These are phyloP conservation scores for Sinonovacula constricta DNA, from an alignment of 1,140 invertebrate genomes.

Conservation along the genomic window DNA sequence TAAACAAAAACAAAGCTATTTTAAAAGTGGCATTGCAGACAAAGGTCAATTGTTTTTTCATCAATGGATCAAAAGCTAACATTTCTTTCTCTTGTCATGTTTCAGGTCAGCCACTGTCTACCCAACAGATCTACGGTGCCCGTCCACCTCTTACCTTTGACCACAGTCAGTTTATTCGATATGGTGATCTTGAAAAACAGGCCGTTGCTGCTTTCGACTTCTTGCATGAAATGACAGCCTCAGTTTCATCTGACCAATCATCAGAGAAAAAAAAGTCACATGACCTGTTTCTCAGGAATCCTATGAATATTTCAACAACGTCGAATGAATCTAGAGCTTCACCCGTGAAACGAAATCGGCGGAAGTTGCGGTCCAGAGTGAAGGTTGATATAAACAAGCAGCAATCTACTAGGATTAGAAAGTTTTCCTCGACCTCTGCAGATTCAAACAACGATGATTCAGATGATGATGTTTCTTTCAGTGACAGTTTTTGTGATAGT, in stretches of 20 bases:
- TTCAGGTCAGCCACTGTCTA: too few species aligned
- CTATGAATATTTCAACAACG: constrained; percentile 31
- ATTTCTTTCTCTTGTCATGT: too few species aligned
- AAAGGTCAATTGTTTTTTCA: too few species aligned
- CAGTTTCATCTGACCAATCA: constrained; percentile 45
- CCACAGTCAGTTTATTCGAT: constrained; percentile 63
- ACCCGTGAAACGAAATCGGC: constrained; percentile 20
- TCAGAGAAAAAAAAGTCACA: constrained; percentile 11
- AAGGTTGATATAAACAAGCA: constrained; percentile 1
- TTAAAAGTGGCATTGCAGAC: too few species aligned
- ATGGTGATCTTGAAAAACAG: constrained; percentile 64
- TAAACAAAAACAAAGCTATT: too few species aligned
- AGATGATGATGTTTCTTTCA: constrained; percentile 9
- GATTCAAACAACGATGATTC: constrained; percentile 38
- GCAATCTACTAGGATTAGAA: neutral
- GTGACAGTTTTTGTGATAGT: constrained; percentile 26
- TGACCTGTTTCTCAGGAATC: constrained; percentile 23
- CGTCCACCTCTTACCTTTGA: constrained; percentile 59
- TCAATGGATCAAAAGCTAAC: too few species aligned
- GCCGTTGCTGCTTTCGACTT: constrained; percentile 72
- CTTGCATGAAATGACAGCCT: constrained; percentile 62
- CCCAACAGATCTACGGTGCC: too few species aligned
- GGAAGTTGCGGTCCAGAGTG: constrained; percentile 15
- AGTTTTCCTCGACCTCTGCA: constrained; percentile 42
- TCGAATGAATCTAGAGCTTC: constrained; percentile 22